Evolutionary conservation across 2,888 invertebrate genomes (phyloP).

Genomic region (Phragmatobia fuliginosa): DNA sequence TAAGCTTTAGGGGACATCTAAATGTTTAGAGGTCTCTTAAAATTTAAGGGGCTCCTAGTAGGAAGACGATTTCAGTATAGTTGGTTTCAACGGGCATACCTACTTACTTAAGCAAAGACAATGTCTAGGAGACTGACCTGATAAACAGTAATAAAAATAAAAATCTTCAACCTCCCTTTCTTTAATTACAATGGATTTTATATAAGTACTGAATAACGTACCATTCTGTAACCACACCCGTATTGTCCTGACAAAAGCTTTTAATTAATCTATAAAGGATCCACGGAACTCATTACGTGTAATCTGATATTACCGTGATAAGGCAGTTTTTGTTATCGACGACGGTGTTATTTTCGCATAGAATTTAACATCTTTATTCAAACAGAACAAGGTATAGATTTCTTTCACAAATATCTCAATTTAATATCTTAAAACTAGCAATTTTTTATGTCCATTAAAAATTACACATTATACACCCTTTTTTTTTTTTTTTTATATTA

Average conservation of each 20-base stretch:
- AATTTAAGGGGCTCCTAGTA: no score
- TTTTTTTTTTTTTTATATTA: no score
- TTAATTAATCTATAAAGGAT: conserved; percentile 64
- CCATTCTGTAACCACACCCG: conserved; percentile 30
- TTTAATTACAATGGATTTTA: background rate
- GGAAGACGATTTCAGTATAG: no score
- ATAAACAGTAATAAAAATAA: background rate
- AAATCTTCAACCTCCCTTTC: background rate
- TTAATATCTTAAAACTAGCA: background rate
- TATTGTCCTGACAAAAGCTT: conserved; percentile 48
- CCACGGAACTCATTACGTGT: conserved; percentile 51
- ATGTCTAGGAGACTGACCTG: background rate
- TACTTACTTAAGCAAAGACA: no score
- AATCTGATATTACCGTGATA: conserved; percentile 46
- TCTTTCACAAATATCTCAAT: background rate
- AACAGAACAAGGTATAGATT: conserved; percentile 12
- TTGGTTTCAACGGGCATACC: no score
- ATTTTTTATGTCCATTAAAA: background rate
- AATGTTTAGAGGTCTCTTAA: no score
- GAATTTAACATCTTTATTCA: background rate
- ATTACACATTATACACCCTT: no score
- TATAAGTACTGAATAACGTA: conserved; percentile 30
- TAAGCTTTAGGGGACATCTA: no score
- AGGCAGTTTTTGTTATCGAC: conserved; percentile 13
- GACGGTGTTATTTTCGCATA: background rate